Base-by-base conservation (phyloP, 2,797 vertebrate genomes). In the Notoglanidium macrostoma region DNA sequence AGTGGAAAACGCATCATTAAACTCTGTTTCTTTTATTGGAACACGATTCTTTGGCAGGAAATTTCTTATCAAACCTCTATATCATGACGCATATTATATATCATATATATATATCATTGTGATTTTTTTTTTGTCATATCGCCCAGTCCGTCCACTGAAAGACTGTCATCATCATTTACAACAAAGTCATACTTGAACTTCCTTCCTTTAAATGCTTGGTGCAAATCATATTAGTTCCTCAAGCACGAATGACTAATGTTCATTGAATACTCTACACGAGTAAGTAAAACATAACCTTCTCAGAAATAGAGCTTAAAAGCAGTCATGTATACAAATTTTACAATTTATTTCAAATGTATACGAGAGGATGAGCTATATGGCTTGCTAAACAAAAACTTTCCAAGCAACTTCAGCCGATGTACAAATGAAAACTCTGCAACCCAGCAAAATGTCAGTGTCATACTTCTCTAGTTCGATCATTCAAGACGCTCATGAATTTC, bases 331-430 rank as follows among this genome's bases (percentile, higher is more conserved):
- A 35, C 17, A 32, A 51, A 40, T 21, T 59, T 77, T 11, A 46
- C 23, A 10, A 49, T 88, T 85, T 81, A 88, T 85, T 88, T 59
- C 59, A 90, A 88, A 54, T 32, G 65, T 35, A 83, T 32, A 85
- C n/a, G 65, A 55, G 9, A 17, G 54, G 63, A 67, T 51, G 85
- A 72, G 59, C n/a, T 57, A 46, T 65, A 89, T 76, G 35, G 70
- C 55, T 46, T 55, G 29, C 19, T 10, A 78, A 57, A 32, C 0
- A 17, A 83, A 44, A 85, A 51, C 10, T 68, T 78, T 61, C 29
- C 44, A 85, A 85, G 54, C 10, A 51, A 81, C 63, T 79, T 29
- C 51, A 61, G 59, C 49, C 49, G 67, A 77, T 35, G 54, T 46
- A 59, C 49, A 67, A 87, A 68, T 26, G 73, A 77, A 68, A 59